Percentiles rank a stretch among this genome's conserved stretches.
Conservation (phyloP, 2,113 vertebrate genomes). For the Tetrax tetrax region DNA sequence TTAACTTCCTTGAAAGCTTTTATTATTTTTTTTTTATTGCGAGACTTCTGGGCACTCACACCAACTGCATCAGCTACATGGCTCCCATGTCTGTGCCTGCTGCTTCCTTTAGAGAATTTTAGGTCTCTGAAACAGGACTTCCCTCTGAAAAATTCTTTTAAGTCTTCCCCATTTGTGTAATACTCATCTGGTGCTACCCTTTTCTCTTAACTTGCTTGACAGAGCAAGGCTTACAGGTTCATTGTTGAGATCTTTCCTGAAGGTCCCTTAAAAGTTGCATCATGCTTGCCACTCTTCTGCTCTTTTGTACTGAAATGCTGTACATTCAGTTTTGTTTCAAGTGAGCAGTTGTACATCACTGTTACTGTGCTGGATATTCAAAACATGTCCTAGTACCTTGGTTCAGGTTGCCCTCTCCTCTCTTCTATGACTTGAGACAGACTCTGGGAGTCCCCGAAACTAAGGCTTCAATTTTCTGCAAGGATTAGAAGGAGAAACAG, state of each 20-base stretch:
- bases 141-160: neutral
- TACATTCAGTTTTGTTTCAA: neutral
- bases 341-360: neutral
- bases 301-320: neutral
- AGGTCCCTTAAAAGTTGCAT: neutral
- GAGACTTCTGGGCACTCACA: neutral
- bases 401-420: neutral
- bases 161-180: neutral
- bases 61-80: neutral
- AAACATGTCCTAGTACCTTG: neutral
- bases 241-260: neutral
- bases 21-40: neutral
- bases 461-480: neutral
- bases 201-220: neutral
- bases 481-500: neutral
- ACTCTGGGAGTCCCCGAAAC: neutral
- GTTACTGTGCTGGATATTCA: neutral
- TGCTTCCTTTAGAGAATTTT: neutral
- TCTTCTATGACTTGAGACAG: neutral
- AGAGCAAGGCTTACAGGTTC: neutral
- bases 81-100: neutral
- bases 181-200: neutral
- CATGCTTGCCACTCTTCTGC: neutral
- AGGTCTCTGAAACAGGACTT: neutral
- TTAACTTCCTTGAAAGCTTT: neutral